Conservation (phyloP, 2,113 vertebrate genomes). For the Circaetus gallicus region DNA sequence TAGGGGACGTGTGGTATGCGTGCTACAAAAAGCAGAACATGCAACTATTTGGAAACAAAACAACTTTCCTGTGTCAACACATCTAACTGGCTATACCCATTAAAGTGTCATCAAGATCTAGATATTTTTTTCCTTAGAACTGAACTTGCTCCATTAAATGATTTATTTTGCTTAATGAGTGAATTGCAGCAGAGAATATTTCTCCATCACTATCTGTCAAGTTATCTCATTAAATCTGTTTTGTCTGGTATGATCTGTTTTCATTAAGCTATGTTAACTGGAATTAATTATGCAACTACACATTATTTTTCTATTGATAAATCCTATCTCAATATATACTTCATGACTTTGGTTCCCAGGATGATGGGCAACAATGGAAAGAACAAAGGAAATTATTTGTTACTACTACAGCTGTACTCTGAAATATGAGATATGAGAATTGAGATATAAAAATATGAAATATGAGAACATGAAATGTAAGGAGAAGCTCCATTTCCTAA, state of each 20-base stretch:
- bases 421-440: not conserved
- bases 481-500: not conserved
- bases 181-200: not conserved
- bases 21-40: not conserved
- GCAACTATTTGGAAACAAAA: not conserved
- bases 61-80: not conserved
- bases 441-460: not conserved
- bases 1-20: not conserved
- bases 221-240: not conserved
- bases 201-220: not conserved
- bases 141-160: not conserved
- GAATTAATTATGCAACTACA: not conserved
- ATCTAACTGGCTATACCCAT: not conserved
- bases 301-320: not conserved
- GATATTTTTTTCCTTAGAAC: not conserved
- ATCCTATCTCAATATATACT: not conserved
- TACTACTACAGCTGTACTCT: not conserved
- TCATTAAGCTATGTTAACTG: not conserved
- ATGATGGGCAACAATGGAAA: not conserved
- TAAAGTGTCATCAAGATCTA: not conserved
- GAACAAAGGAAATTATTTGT: not conserved
- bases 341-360: not conserved
- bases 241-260: not conserved
- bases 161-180: not conserved
- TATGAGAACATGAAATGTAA: not conserved